Base-by-base conservation (phyloP, 2,888 invertebrate genomes). In the Dynastes tityus region DNA sequence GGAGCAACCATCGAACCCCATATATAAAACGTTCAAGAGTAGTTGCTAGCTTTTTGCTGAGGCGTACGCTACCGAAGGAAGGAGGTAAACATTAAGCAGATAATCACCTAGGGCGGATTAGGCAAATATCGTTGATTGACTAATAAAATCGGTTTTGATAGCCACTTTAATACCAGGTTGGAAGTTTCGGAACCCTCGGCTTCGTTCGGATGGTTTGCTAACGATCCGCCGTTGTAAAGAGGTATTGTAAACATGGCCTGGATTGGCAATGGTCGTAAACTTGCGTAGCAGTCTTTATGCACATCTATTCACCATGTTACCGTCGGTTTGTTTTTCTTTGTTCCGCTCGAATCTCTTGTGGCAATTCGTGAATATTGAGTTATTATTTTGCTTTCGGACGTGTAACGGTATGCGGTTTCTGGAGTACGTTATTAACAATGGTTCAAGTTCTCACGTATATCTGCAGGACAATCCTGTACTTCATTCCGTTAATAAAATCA, bases 221-320 rank as follows among this genome's bases (percentile, higher is more conserved):
- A 83, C 83, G 83, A 85, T 83, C 83, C 81, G 45, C 6, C 82
- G 83, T 83, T 84, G 83, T 83, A 84, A 84, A 84, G 81, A 80
- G 80, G 68, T 78, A 79, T 81, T 80, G 76, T 81, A 82, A 81
- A 81, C 81, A 80, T 78, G 76, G 79, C 80, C 79, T 71, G 79
- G 77, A 82, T 81, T 80, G 81, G 78, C 78, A 79, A 79, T 80
- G 70, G 55, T 76, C 64, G 79, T 82, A 80, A 81, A 80, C 80
- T 80, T 80, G 71, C 77, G 78, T 78, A 58, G 61, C 55, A 49
- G 27, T 37, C 77, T 45, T 45, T n/a, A 64, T 65, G 22, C 40
- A 65, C 32, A 65, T 16, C 51, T 55, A 32, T 71, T 32, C 61
- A 73, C 61, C 45, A 45, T 45, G 51, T 68, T 61, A 29, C 29